Evolutionary conservation across 2,888 invertebrate genomes (phyloP).

Genomic region (Drosophila atripex): DNA sequence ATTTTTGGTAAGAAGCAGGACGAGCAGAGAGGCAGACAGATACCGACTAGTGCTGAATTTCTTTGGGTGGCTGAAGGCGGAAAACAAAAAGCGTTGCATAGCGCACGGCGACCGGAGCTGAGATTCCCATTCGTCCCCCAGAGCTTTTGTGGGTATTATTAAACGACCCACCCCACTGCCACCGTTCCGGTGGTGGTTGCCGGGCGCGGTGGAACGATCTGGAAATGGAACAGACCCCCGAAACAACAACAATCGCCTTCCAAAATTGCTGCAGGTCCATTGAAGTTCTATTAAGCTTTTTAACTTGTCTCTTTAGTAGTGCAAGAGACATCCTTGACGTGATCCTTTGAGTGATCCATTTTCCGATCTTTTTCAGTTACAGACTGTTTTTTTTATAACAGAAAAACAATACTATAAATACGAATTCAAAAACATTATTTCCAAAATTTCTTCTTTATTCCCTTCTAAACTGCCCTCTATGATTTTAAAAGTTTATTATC

Average conservation of each 20-base stretch:
- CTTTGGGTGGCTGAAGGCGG: conserved; percentile 16
- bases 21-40: conserved; percentile 59
- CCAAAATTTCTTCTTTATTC: no score
- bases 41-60: conserved; percentile 41
- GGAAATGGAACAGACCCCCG: conserved; percentile 56
- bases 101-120: conserved; percentile 54
- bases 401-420: no score
- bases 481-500: no score
- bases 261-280: conserved; percentile 51
- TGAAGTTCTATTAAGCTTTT: not conserved
- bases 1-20: conserved; percentile 51
- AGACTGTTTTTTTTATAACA: no score
- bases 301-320: not conserved
- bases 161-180: conserved; percentile 5
- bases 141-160: conserved; percentile 35
- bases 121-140: conserved; percentile 26
- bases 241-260: conserved; percentile 49
- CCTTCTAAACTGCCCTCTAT: no score
- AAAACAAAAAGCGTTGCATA: conserved; percentile 63
- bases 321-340: no score
- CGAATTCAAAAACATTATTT: no score
- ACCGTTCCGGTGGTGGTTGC: conserved; percentile 53
- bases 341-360: no score
- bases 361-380: no score
- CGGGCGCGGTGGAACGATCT: conserved; percentile 45